A percentile compares a stretch with the other conserved stretches of the same genome.
Evolutionary conservation across 2,797 vertebrate species (phyloP).

Genomic region (Pterois miles): DNA sequence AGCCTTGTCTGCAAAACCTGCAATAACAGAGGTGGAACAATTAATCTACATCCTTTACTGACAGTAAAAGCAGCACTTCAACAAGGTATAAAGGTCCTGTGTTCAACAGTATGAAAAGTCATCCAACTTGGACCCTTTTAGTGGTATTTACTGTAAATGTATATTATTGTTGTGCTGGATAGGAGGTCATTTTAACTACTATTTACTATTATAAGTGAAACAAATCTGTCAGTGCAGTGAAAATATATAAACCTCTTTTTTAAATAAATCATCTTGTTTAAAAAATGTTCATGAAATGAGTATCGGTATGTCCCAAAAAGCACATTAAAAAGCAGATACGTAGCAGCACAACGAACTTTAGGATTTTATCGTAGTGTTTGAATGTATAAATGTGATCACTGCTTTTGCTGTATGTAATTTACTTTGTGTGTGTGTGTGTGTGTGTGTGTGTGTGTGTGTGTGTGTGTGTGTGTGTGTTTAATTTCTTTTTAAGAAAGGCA

Average conservation of each 20-base stretch:
- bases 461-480: no score
- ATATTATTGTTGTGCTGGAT: neutral
- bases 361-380: no score
- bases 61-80: neutral
- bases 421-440: no score
- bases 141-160: neutral
- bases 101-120: neutral
- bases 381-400: no score
- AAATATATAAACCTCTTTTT: neutral
- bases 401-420: no score
- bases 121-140: neutral
- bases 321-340: no score
- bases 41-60: neutral
- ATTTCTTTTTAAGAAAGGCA: no score
- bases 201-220: neutral
- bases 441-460: no score
- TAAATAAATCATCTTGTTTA: neutral
- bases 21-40: neutral
- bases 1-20: neutral
- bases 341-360: no score
- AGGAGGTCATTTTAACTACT: neutral
- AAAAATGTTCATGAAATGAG: neutral
- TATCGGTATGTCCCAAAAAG: no score
- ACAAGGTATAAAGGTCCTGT: neutral
- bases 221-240: neutral